Percentiles rank a stretch among this genome's conserved stretches.
These are phyloP conservation scores for Orthosia gothica DNA, from an alignment of 2,888 invertebrate genomes.

Conservation along the genomic window DNA sequence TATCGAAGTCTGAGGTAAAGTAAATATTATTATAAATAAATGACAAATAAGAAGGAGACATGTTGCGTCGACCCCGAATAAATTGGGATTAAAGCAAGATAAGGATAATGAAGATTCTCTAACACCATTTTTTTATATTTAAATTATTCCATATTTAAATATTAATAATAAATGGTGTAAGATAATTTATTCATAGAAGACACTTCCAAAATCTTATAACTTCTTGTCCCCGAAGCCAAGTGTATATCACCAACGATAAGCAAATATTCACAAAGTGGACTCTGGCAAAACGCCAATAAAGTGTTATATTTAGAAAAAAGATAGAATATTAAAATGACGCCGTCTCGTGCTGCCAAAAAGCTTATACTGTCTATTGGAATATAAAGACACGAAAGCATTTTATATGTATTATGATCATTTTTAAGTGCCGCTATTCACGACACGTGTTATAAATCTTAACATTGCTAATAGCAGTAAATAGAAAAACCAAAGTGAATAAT, in stretches of 20 bases:
- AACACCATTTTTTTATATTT: too few relatives aligned
- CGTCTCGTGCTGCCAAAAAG: neutral
- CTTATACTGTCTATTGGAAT: neutral
- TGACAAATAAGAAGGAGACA: too few relatives aligned
- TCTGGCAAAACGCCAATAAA: conserved; percentile 18
- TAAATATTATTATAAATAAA: too few relatives aligned
- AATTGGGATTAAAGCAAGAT: too few relatives aligned
- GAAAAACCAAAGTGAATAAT: conserved; percentile 14
- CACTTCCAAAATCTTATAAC: neutral
- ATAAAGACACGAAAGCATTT: too few relatives aligned
- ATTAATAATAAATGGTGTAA: too few relatives aligned
- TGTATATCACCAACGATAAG: neutral
- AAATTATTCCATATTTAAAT: too few relatives aligned
- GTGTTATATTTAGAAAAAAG: conserved; percentile 8
- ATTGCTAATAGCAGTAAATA: neutral
- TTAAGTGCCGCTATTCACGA: too few relatives aligned
- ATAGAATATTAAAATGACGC: neutral
- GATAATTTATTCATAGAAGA: neutral
- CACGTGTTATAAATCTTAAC: neutral
- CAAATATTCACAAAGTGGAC: neutral
- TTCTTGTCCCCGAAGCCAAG: neutral
- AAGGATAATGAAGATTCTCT: too few relatives aligned
- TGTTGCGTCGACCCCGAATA: too few relatives aligned
- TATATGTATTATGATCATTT: too few relatives aligned
- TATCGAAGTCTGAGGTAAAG: too few relatives aligned